Conservation (phyloP, 1,140 invertebrate species). For the Zaprionus capensis region DNA sequence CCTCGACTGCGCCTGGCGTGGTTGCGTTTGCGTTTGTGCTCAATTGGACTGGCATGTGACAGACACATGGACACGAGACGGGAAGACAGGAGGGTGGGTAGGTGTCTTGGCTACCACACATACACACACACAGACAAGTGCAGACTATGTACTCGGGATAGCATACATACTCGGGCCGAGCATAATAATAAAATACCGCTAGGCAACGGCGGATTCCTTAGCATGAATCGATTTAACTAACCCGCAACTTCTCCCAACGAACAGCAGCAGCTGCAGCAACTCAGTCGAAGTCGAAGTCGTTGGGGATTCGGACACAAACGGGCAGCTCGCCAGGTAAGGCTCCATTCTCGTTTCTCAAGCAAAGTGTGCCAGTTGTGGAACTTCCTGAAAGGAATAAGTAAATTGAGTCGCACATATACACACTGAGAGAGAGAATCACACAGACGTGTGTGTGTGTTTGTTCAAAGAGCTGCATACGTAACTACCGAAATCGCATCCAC, state of each 20-base stretch:
- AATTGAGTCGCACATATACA: not conserved
- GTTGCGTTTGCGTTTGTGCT: constrained; percentile 63
- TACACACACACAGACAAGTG: not conserved
- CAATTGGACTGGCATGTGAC: constrained; percentile 70
- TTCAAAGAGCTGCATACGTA: constrained; percentile 2
- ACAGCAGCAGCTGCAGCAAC: constrained; percentile 40
- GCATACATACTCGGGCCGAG: constrained; percentile 23
- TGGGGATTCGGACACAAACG: constrained; percentile 46
- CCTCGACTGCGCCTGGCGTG: constrained; percentile 9
- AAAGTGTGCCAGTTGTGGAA: constrained; percentile 64
- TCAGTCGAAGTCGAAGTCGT: constrained; percentile 45
- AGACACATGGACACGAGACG: constrained; percentile 36
- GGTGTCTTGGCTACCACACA: constrained; percentile 36
- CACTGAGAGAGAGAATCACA: not conserved
- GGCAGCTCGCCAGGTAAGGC: constrained; percentile 56
- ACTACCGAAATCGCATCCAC: not conserved
- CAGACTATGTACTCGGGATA: not conserved
- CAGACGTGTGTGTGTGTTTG: not conserved
- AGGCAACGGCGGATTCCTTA: constrained; percentile 80
- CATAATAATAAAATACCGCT: constrained; percentile 81
- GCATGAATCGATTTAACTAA: constrained; percentile 81
- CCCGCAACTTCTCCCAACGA: constrained; percentile 16
- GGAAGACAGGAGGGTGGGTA: not conserved
- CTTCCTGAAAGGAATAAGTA: constrained; percentile 8
- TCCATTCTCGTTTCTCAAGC: constrained; percentile 26